Evolutionary conservation across 2,888 invertebrate species (phyloP), one percentile per base, ranked within the genome.

Genomic region (Acrocyrtus sp.): DNA sequence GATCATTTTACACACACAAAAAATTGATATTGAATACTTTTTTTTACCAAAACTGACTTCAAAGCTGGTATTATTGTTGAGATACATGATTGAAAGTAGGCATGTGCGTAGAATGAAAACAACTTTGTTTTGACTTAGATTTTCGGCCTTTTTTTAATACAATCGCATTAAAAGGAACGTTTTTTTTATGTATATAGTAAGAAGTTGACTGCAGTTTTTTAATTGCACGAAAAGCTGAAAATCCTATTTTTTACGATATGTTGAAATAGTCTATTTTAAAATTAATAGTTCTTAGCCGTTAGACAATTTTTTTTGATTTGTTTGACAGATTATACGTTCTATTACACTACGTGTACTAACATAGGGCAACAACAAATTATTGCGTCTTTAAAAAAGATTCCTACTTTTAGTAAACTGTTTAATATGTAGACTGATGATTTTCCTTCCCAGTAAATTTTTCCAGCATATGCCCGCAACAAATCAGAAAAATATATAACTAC

Each of bases 1-100:
- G 48, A 26, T 57, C 57, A 57, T 57, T 66, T 66, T 57, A 50
- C 50, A 66, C 66, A 66, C 57, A 57, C 22, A 26, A 26, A 29
- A 27, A 48, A 4, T 41, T 50, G n/a, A n/a, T n/a, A n/a, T n/a
- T n/a, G n/a, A n/a, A n/a, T n/a, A n/a, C n/a, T n/a, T n/a, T n/a
- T n/a, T n/a, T n/a, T n/a, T n/a, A n/a, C n/a, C n/a, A n/a, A n/a
- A n/a, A n/a, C n/a, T n/a, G n/a, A n/a, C n/a, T n/a, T n/a, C n/a
- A n/a, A n/a, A n/a, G n/a, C n/a, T n/a, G n/a, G 8, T 54, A 21
- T 24, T 51, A 41, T 57, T 22, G 51, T 27, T 26, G 26, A 58
- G 47, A 58, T 60, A 57, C 19, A 27, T 27, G 6, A 27, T 10
- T 27, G 6, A 22, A 27, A 26, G 27, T 53, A 57, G 8, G 34